These are phyloP conservation scores for Seira sanloemensis DNA, from an alignment of 2,888 invertebrate genomes.

Conservation along the genomic window DNA sequence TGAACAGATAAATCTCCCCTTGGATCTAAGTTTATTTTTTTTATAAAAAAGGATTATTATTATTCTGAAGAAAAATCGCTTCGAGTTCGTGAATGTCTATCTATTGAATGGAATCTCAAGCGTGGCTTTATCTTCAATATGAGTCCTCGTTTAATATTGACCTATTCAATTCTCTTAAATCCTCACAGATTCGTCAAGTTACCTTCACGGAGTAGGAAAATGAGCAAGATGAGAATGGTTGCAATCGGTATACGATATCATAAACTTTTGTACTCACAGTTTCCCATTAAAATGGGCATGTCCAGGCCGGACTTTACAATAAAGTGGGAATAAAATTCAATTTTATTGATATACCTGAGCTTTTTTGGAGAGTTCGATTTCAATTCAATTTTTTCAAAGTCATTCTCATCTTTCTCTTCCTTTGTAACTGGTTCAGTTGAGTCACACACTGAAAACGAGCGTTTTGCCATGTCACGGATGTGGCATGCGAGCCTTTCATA, in stretches of 20 bases:
- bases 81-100: background rate
- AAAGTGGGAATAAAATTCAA: background rate
- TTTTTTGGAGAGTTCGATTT: background rate
- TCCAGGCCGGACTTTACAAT: slow-evolving; percentile 1
- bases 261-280: slow-evolving; percentile 26
- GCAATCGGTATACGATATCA: background rate
- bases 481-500: background rate
- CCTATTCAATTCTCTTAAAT: background rate
- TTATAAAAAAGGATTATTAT: background rate
- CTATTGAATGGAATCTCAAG: background rate
- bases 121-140: too few relatives aligned
- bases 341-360: background rate
- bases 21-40: too few relatives aligned
- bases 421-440: background rate
- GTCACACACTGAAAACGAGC: background rate
- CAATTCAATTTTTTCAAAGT: background rate
- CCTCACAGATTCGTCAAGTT: too few relatives aligned
- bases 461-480: background rate
- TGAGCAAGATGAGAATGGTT: too few relatives aligned
- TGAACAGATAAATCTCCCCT: slow-evolving; percentile 35
- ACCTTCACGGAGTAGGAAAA: too few relatives aligned
- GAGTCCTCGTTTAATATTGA: too few relatives aligned
- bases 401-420: background rate
- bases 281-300: slow-evolving; percentile 46
- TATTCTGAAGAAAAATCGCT: slow-evolving; percentile 2